A percentile compares a stretch with the other conserved stretches of the same genome.
Evolutionary conservation across 1,140 invertebrate species (phyloP).

Genomic region (Bombus haemorrhoidalis): DNA sequence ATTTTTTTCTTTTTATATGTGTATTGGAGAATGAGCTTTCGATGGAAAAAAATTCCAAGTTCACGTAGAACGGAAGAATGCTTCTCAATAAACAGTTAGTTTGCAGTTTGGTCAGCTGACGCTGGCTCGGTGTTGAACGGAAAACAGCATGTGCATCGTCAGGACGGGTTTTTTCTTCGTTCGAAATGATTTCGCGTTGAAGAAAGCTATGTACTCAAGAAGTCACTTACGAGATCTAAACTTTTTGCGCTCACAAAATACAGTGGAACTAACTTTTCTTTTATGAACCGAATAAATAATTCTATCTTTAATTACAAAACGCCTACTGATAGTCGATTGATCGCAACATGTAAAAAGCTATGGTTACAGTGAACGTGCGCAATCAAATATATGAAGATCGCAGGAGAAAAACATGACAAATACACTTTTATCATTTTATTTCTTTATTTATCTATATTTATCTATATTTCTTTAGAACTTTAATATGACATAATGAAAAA

Average conservation of each 20-base stretch:
- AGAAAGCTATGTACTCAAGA: not conserved
- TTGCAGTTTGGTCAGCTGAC: constrained; percentile 32
- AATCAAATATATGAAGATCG: not conserved
- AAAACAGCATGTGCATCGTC: not conserved
- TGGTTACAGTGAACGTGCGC: not conserved
- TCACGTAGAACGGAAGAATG: constrained; percentile 6
- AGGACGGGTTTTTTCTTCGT: not conserved
- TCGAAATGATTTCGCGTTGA: not conserved
- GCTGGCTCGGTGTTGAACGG: not conserved
- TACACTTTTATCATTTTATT: not conserved
- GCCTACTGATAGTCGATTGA: not conserved
- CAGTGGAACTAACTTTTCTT: not conserved
- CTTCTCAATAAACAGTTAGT: constrained; percentile 16
- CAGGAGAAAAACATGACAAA: not conserved
- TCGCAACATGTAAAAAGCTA: not conserved
- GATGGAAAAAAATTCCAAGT: constrained; percentile 6
- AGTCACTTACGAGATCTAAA: not conserved
- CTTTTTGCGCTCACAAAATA: not conserved
- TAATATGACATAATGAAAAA: no score
- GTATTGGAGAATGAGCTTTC: not conserved
- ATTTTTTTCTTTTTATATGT: no score
- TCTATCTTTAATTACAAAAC: not conserved
- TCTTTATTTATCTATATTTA: no score
- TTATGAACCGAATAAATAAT: not conserved
- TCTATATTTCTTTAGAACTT: not conserved